These are phyloP conservation scores for Charadrius vociferus DNA, from an alignment of 2,113 vertebrate genomes.

Conservation along the genomic window DNA sequence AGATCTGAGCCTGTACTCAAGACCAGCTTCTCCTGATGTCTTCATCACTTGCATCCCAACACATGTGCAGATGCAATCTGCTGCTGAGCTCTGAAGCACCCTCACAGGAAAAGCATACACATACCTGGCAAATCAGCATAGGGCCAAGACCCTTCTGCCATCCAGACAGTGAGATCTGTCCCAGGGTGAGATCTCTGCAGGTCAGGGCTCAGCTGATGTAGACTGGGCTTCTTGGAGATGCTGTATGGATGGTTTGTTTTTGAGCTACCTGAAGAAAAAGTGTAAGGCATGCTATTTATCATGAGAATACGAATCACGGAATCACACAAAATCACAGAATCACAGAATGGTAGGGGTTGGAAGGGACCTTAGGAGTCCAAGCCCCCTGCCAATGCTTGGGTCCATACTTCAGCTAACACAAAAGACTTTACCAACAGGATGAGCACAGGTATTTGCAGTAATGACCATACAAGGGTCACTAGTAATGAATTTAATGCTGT, in stretches of 20 bases:
- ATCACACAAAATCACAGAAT: too few relatives aligned
- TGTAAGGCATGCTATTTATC: neutral
- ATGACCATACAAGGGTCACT: neutral
- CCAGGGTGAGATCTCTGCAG: neutral
- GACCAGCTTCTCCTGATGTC: neutral
- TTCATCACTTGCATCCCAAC: neutral
- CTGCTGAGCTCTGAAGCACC: neutral
- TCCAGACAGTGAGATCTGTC: neutral
- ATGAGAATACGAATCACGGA: neutral
- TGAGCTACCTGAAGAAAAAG: neutral
- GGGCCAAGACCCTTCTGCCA: neutral
- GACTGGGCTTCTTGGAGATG: neutral
- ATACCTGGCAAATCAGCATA: neutral
- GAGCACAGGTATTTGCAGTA: neutral
- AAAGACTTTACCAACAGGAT: neutral
- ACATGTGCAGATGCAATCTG: neutral
- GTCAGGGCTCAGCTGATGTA: neutral
- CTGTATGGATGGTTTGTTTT: neutral
- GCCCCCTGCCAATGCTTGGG: neutral
- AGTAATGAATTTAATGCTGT: neutral
- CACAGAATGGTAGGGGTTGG: too few relatives aligned
- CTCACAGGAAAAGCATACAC: neutral
- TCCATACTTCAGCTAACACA: neutral
- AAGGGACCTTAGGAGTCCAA: too few relatives aligned
- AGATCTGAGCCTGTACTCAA: neutral